These are phyloP conservation scores for Pristionchus mayeri DNA, from an alignment of 2,888 invertebrate species.

Conservation along the genomic window DNA sequence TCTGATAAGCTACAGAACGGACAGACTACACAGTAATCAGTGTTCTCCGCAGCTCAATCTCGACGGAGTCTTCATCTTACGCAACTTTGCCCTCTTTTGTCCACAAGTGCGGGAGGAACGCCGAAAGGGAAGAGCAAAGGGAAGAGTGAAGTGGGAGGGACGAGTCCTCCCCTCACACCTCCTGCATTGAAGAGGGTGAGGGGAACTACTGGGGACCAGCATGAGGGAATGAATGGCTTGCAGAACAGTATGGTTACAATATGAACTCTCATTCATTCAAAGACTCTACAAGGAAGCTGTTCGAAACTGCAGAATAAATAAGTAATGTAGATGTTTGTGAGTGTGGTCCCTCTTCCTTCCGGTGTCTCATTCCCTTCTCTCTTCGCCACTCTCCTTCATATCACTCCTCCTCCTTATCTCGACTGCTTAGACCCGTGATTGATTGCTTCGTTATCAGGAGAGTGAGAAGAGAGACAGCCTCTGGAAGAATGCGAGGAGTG, in stretches of 20 bases:
- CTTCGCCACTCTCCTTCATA: neutral
- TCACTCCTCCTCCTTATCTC: neutral
- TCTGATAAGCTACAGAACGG: no score
- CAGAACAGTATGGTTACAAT: no score
- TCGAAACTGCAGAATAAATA: no score
- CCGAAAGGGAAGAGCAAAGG: neutral
- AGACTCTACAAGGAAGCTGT: no score
- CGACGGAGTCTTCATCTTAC: neutral
- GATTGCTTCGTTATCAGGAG: slow-evolving; percentile 39
- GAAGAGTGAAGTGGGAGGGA: neutral
- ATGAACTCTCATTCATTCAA: no score
- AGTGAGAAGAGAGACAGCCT: slow-evolving; percentile 15
- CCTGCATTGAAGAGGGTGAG: slow-evolving; percentile 1
- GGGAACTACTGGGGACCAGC: no score
- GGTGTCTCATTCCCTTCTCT: neutral
- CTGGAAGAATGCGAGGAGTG: neutral
- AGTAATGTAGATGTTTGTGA: no score
- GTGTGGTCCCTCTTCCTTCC: slow-evolving; percentile 12
- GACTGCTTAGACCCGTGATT: neutral
- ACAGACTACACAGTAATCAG: no score
- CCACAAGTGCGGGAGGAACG: neutral
- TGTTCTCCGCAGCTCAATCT: no score
- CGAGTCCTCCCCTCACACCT: neutral
- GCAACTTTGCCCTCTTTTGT: neutral
- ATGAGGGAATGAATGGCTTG: no score